Conservation (phyloP, 2,113 vertebrate genomes). For the Alethe castanea region DNA sequence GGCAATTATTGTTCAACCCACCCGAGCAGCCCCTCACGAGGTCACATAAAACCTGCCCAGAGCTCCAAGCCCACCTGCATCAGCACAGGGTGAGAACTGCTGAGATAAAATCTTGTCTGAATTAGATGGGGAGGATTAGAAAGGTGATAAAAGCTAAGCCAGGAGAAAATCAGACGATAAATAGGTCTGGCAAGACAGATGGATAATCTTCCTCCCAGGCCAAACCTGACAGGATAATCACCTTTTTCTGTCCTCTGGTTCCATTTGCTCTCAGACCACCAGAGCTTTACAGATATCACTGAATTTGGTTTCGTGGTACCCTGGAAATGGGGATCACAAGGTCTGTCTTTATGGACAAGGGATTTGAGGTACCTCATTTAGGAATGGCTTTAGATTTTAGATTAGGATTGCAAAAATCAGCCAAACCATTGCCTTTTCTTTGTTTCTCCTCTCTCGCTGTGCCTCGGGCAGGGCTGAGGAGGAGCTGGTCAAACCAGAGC, state of each 20-base stretch:
- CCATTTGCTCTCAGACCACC: not conserved
- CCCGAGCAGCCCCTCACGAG: not conserved
- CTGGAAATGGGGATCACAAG: not conserved
- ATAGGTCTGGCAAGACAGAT: conserved; percentile 25
- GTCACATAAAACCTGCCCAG: not conserved
- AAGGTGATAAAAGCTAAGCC: conserved; percentile 32
- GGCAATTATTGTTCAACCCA: not conserved
- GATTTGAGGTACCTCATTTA: not conserved
- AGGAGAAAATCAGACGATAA: conserved; percentile 31
- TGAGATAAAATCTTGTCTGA: not conserved
- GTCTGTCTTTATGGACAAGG: not conserved
- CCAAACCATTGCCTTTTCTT: not conserved
- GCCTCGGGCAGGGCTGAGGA: not conserved
- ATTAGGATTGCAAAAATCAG: not conserved
- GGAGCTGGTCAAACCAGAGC: not conserved
- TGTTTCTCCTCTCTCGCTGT: rapidly evolving
- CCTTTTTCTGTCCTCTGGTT: not conserved
- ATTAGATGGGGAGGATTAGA: conserved; percentile 20
- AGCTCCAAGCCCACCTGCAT: not conserved
- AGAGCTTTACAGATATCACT: not conserved
- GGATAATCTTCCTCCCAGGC: conserved; percentile 20
- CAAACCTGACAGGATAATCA: conserved; percentile 29
- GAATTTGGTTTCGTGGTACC: not conserved
- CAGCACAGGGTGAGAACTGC: not conserved
- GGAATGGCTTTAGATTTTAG: not conserved